phyloP scores from a whole-genome alignment of 2,113 vertebrate species.

The Protobothrops flavoviridis region DNA sequence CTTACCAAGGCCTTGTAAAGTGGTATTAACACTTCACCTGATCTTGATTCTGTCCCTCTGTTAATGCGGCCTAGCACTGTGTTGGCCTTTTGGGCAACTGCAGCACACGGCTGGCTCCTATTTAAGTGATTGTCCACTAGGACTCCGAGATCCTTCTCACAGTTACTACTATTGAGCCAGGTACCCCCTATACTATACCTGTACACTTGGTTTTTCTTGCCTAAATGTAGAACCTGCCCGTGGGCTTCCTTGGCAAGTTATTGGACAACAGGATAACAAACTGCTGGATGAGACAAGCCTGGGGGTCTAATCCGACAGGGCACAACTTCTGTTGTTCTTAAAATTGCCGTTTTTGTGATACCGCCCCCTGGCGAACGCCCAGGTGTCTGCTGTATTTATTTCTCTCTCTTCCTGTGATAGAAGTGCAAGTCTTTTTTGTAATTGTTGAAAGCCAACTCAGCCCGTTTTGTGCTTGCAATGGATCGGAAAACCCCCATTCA shows the following conservation, averaged over 20 bases:
- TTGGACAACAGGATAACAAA: neutral
- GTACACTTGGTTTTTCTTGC: too few species aligned
- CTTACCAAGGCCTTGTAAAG: too few species aligned
- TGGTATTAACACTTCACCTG: too few species aligned
- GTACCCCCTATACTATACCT: too few species aligned
- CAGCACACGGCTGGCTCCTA: too few species aligned
- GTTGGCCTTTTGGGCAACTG: too few species aligned
- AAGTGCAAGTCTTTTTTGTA: neutral
- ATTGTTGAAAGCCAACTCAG: neutral
- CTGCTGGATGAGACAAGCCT: neutral
- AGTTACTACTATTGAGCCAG: too few species aligned
- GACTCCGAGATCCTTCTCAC: too few species aligned
- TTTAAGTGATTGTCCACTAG: too few species aligned
- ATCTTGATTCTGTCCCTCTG: too few species aligned
- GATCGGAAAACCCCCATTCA: neutral
- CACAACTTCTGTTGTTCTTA: neutral
- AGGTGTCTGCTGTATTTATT: neutral
- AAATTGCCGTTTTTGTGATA: too few species aligned
- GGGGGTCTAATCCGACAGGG: neutral
- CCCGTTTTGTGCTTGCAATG: neutral
- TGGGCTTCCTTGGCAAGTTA: neutral
- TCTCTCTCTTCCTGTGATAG: neutral
- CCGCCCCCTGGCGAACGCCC: neutral
- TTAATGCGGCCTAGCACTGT: too few species aligned
- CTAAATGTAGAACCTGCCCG: neutral